Evolutionary conservation across 2,797 vertebrate species (phyloP).

Genomic region (Oreochromis grahami): DNA sequence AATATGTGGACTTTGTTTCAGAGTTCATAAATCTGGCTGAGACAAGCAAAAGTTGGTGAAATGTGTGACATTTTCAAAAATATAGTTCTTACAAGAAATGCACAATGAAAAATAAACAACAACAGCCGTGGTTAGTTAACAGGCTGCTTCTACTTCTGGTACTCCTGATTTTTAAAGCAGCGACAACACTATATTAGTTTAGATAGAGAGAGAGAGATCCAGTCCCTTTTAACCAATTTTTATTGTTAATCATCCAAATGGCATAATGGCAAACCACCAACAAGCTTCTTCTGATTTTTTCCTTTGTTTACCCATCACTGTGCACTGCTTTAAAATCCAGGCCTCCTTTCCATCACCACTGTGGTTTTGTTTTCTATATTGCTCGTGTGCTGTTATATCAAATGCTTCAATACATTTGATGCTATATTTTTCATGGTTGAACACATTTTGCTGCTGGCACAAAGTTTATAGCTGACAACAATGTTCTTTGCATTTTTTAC

Average conservation of each 20-base stretch:
- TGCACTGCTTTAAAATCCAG: not conserved
- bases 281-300: not conserved
- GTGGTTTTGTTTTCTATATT: not conserved
- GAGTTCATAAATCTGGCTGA: not conserved
- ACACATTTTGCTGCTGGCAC: not conserved
- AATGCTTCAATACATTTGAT: not conserved
- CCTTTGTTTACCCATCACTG: not conserved
- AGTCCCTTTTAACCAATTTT: not conserved
- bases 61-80: not conserved
- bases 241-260: not conserved
- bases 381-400: not conserved
- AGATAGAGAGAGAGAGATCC: not conserved
- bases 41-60: not conserved
- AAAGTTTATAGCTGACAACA: not conserved
- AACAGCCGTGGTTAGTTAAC: not conserved
- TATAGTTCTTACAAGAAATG: not conserved
- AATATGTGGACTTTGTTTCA: not conserved
- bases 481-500: not conserved
- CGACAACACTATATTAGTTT: not conserved
- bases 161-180: not conserved
- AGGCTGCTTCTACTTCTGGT: not conserved
- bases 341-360: not conserved
- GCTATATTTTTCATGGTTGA: not conserved
- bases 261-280: not conserved
- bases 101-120: not conserved